These are phyloP conservation scores for Pterostichus madidus DNA, from an alignment of 2,888 invertebrate genomes.

Conservation along the genomic window DNA sequence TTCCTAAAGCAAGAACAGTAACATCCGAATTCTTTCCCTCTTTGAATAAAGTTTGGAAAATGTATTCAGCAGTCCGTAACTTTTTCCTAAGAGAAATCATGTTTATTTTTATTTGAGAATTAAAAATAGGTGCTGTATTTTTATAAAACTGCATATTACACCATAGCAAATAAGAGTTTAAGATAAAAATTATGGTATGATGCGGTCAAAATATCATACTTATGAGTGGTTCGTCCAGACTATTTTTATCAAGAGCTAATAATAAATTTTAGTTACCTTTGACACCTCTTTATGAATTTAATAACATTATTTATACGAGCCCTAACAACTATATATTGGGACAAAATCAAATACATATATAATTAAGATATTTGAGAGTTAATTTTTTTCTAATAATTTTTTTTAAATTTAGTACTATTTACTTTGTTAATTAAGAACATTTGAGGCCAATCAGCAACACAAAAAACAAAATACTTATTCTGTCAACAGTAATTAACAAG, in stretches of 20 bases:
- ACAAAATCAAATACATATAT: no score
- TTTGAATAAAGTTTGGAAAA: constrained; percentile 87
- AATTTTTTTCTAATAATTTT: no score
- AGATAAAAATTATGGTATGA: neutral
- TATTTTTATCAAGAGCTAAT: neutral
- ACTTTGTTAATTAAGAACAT: no score
- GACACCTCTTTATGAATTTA: no score
- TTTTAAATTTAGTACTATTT: no score
- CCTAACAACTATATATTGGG: no score
- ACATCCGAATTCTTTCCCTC: constrained; percentile 89
- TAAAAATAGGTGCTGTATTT: neutral
- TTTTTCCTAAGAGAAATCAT: constrained; percentile 20
- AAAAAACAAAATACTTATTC: no score
- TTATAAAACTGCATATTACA: no score
- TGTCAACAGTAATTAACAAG: no score
- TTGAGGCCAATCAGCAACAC: no score
- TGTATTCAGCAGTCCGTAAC: constrained; percentile 84
- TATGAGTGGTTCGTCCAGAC: neutral
- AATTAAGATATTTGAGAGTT: no score
- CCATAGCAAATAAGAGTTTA: neutral
- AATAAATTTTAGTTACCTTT: neutral
- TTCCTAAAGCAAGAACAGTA: constrained; percentile 84
- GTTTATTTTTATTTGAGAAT: neutral
- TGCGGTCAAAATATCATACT: constrained; percentile 2
- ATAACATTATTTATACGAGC: no score